phyloP scores from a whole-genome alignment of 2,797 vertebrate species.

The Dendrocincla fuliginosa region DNA sequence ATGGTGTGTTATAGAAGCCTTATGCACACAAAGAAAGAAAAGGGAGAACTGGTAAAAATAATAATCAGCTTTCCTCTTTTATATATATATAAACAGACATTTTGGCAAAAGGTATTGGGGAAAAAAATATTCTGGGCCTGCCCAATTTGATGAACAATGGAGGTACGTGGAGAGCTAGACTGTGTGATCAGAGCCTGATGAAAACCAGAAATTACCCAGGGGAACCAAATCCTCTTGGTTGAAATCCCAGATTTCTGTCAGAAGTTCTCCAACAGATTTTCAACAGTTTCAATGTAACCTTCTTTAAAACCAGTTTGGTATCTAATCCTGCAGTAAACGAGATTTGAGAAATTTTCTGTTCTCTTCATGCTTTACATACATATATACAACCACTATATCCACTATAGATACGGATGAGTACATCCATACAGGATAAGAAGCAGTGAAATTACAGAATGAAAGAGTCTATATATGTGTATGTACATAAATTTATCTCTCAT shows the following conservation, averaged over 20 bases:
- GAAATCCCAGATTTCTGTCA: conserved; percentile 20
- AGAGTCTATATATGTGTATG: too few species aligned
- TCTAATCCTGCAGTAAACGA: neutral
- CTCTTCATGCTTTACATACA: neutral
- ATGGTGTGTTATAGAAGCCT: neutral
- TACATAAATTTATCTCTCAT: neutral
- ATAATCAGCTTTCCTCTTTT: neutral
- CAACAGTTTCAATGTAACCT: neutral
- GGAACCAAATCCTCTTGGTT: neutral
- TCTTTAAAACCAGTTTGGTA: neutral
- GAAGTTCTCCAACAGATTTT: neutral
- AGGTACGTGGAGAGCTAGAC: neutral
- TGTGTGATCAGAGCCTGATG: neutral
- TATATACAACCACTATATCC: neutral
- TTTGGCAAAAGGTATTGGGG: neutral
- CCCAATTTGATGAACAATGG: neutral
- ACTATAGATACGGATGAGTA: neutral
- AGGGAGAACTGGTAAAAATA: neutral
- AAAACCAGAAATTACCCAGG: conserved; percentile 28
- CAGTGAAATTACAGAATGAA: neutral
- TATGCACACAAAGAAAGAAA: neutral
- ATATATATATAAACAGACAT: neutral
- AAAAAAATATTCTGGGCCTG: neutral
- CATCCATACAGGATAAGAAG: neutral
- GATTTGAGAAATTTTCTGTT: neutral